Percentiles rank a stretch among this genome's conserved stretches.
Conservation (phyloP, 2,888 invertebrate genomes). For the Cephonodes hylas region DNA sequence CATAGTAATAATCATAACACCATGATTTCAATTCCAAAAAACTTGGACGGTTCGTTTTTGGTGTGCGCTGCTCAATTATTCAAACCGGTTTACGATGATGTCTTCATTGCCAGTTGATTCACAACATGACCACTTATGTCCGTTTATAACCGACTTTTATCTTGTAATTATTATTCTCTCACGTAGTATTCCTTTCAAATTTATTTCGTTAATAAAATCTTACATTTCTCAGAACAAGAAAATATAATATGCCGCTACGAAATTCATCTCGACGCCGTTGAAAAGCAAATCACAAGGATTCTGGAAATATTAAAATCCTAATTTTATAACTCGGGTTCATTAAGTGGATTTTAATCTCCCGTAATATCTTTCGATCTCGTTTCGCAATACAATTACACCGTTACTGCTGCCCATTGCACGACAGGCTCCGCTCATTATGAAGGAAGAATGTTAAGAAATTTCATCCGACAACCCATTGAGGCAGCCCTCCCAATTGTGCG, state of each 20-base stretch:
- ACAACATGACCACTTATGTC: slow-evolving; percentile 47
- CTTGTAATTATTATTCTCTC: slow-evolving; percentile 17
- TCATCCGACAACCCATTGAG: slow-evolving; percentile 79
- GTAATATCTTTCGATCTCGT: slow-evolving; percentile 74
- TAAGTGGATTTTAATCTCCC: slow-evolving; percentile 70
- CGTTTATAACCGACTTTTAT: slow-evolving; percentile 38
- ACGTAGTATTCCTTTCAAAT: background rate
- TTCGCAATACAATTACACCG: slow-evolving; percentile 75
- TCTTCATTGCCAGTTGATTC: slow-evolving; percentile 74
- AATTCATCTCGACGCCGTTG: slow-evolving; percentile 11
- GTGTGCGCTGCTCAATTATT: slow-evolving; percentile 2
- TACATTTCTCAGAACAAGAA: background rate
- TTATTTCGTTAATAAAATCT: background rate
- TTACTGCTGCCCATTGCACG: slow-evolving; percentile 76
- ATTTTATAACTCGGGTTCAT: slow-evolving; percentile 62
- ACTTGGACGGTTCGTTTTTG: slow-evolving; percentile 11
- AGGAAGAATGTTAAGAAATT: slow-evolving; percentile 79
- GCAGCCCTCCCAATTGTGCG: slow-evolving; percentile 77
- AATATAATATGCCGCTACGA: slow-evolving; percentile 17
- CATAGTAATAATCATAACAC: background rate
- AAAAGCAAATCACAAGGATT: slow-evolving; percentile 39
- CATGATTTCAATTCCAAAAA: slow-evolving; percentile 16
- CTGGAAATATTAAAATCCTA: slow-evolving; percentile 49
- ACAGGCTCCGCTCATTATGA: slow-evolving; percentile 74
- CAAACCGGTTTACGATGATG: slow-evolving; percentile 73